Percentiles rank a stretch among this genome's conserved stretches.
Evolutionary conservation across 1,140 invertebrate genomes (phyloP).

Genomic region (Druon quercuslanigerum): DNA sequence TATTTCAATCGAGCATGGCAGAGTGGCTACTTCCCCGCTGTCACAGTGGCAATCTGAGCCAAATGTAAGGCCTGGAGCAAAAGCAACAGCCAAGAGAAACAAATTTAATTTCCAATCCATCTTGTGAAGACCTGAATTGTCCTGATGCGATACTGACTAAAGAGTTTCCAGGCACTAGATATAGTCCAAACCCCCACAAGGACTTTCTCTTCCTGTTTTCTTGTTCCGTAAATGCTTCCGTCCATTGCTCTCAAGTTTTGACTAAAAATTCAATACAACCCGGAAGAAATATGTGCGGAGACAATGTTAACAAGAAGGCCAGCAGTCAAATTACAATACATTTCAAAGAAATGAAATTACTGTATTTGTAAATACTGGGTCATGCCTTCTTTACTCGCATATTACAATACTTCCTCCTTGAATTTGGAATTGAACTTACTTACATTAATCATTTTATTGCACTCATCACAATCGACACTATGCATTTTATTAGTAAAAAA

Average conservation of each 20-base stretch:
- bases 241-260: not conserved
- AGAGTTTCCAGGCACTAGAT: constrained; percentile 3
- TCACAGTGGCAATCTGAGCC: not conserved
- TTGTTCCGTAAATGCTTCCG: constrained; percentile 5
- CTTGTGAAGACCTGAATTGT: constrained; percentile 1
- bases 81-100: not conserved
- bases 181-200: not conserved
- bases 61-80: not conserved
- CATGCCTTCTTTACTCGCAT: too few species aligned
- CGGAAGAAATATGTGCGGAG: not conserved
- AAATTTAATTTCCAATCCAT: constrained; percentile 8
- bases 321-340: not conserved
- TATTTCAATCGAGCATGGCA: not conserved
- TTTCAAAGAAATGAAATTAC: too few species aligned
- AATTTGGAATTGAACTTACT: too few species aligned
- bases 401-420: too few species aligned
- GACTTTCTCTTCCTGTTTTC: not conserved
- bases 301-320: not conserved
- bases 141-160: not conserved
- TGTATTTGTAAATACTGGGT: too few species aligned
- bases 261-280: not conserved
- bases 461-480: too few species aligned
- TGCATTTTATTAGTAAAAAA: too few species aligned
- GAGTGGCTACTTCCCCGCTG: too few species aligned
- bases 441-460: too few species aligned